These are phyloP conservation scores for Poeciliopsis turneri DNA, from an alignment of 2,797 vertebrate genomes.

Conservation along the genomic window DNA sequence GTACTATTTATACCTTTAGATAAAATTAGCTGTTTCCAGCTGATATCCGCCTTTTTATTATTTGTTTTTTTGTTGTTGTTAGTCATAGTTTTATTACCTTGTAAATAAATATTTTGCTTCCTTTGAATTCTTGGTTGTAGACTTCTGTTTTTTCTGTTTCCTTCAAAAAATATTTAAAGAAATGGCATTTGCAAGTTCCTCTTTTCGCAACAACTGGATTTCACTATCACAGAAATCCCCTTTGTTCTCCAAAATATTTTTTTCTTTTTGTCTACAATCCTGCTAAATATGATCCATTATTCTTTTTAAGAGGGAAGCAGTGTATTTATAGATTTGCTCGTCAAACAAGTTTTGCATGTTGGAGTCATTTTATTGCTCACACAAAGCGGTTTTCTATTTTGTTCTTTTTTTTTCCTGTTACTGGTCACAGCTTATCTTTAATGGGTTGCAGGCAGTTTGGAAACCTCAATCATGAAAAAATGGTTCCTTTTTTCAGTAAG, in stretches of 20 bases:
- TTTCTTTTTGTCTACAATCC: background rate
- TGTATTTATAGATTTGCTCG: slow-evolving; percentile 8
- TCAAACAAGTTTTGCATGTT: slow-evolving; percentile 30
- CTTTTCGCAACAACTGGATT: slow-evolving; percentile 49
- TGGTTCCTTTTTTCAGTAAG: slow-evolving; percentile 50
- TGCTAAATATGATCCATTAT: background rate
- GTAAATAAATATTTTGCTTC: slow-evolving; percentile 51
- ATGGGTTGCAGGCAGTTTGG: slow-evolving; percentile 23
- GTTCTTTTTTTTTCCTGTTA: background rate
- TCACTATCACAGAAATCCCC: slow-evolving; percentile 48
- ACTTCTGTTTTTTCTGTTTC: slow-evolving; percentile 22
- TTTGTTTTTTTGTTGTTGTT: background rate
- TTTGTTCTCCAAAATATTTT: slow-evolving; percentile 7
- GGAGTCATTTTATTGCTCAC: background rate
- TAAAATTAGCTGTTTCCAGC: slow-evolving; percentile 3
- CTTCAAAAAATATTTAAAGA: slow-evolving; percentile 42
- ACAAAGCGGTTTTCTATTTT: background rate
- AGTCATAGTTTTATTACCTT: slow-evolving; percentile 19
- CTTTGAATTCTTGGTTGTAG: slow-evolving; percentile 5
- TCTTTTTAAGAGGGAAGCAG: background rate
- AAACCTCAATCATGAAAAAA: slow-evolving; percentile 13
- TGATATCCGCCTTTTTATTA: slow-evolving; percentile 12
- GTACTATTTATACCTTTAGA: background rate
- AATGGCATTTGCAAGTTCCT: slow-evolving; percentile 52
- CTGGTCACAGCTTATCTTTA: slow-evolving; percentile 25